A percentile compares a stretch with the other conserved stretches of the same genome.
phyloP scores from a whole-genome alignment of 2,797 vertebrate species.

The Apodemus agrarius region DNA sequence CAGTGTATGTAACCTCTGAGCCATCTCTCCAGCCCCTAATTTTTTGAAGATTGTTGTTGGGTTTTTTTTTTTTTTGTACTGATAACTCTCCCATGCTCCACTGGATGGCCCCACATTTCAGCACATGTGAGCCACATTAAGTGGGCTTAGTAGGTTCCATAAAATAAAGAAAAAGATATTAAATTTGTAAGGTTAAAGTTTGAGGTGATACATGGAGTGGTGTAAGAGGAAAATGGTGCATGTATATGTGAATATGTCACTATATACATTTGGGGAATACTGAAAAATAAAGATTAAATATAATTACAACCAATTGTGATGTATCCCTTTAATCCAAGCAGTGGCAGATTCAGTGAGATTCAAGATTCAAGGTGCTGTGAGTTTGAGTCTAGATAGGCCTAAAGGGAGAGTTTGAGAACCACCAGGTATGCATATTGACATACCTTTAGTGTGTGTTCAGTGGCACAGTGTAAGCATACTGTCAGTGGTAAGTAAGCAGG shows the following conservation, averaged over 20 bases:
- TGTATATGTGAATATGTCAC: background rate
- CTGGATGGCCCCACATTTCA: background rate
- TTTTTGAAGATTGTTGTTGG: background rate
- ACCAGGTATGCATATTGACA: background rate
- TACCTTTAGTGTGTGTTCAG: background rate
- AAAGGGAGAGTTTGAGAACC: background rate
- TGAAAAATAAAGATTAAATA: background rate
- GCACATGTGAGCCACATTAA: background rate
- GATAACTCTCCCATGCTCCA: background rate
- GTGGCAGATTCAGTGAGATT: background rate
- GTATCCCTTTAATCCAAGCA: background rate
- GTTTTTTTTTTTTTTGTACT: background rate
- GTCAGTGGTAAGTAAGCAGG: background rate
- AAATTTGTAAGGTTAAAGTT: background rate
- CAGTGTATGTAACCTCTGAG: background rate
- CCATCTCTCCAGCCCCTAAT: background rate
- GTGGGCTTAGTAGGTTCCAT: background rate
- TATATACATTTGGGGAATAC: background rate
- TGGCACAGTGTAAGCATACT: background rate
- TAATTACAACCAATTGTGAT: background rate
- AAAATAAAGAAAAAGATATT: background rate
- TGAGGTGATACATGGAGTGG: no score
- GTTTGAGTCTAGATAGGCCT: background rate
- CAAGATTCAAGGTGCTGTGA: background rate
- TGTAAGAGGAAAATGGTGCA: background rate